Base-by-base conservation (phyloP, 2,797 vertebrate genomes). In the Acomys russatus region DNA sequence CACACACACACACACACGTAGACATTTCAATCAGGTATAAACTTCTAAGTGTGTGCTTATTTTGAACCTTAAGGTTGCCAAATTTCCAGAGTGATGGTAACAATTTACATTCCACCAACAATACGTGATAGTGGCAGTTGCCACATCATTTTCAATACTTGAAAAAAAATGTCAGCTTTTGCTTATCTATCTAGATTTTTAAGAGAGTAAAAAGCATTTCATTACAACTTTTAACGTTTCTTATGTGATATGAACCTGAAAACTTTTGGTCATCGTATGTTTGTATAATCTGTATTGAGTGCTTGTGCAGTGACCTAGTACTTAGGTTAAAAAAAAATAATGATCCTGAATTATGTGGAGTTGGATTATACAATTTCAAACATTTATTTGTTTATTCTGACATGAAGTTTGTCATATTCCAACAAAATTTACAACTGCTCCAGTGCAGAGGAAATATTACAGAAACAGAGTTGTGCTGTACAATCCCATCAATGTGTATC, bases 221-320 rank as follows among this genome's bases (percentile, higher is more conserved):
- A 88, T 28, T 83, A 44, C 78, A 95, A 92, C 83, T 91, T 87
- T 87, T 59, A 71, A 17, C 30, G 87, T 95, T 92, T 96, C 66
- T 96, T 96, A 90, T 63, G 73, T 89, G 56, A 79, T 54, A 90
- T 63, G 17, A 74, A 70, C 10, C 38, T 83, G 68, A 89, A 95
- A 78, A 74, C 0, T 2, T 83, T 94, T 92, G 84, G 9, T 92
- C 93, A 85, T 59, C 87, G n/a, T n/a, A 33, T 95, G 80, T 94
- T 94, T 89, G 56, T 1, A 80, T 71, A 80, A 20, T 85, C 92
- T 95, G 87, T 20, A 94, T 51, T 83, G 85, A 73, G 33, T 88
- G 14, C 30, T 66, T 63, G 28, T 76, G 84, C 74, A 77, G 64
- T 95, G 59, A 64, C 33, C 74, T 95, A 90, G 20, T 94, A 76